A percentile compares a stretch with the other conserved stretches of the same genome.
phyloP scores from a whole-genome alignment of 2,113 vertebrate species.

The Ciconia maguari region DNA sequence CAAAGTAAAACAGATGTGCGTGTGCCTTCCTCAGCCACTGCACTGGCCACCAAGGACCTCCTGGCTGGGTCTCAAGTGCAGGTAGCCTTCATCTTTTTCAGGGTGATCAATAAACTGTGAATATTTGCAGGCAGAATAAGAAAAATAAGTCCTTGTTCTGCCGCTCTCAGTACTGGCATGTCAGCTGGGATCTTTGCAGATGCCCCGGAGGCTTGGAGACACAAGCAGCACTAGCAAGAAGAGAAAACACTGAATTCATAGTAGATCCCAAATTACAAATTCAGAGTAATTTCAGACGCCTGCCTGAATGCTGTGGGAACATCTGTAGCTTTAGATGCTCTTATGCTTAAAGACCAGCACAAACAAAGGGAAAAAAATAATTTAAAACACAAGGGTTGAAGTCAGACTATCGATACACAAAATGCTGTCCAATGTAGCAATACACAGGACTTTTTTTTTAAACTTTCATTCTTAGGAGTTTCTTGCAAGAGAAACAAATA shows the following conservation, averaged over 20 bases:
- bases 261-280: neutral
- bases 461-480: neutral
- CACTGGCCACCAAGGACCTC: neutral
- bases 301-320: neutral
- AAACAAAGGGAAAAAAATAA: neutral
- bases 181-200: neutral
- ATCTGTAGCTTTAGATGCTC: neutral
- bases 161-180: accelerated
- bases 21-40: neutral
- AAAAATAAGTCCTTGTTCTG: neutral
- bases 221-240: neutral
- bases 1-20: neutral
- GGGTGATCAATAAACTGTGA: neutral
- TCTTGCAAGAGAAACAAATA: neutral
- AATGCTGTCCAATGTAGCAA: neutral
- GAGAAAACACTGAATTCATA: neutral
- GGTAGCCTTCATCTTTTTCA: neutral
- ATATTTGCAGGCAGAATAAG: neutral
- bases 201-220: accelerated
- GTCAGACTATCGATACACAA: neutral
- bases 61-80: neutral
- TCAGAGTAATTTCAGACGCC: neutral
- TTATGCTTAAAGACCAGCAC: neutral
- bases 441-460: neutral
- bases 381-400: neutral